Evolutionary conservation across 2,113 vertebrate genomes (phyloP).

Genomic region (Tetraodon nigroviridis): DNA sequence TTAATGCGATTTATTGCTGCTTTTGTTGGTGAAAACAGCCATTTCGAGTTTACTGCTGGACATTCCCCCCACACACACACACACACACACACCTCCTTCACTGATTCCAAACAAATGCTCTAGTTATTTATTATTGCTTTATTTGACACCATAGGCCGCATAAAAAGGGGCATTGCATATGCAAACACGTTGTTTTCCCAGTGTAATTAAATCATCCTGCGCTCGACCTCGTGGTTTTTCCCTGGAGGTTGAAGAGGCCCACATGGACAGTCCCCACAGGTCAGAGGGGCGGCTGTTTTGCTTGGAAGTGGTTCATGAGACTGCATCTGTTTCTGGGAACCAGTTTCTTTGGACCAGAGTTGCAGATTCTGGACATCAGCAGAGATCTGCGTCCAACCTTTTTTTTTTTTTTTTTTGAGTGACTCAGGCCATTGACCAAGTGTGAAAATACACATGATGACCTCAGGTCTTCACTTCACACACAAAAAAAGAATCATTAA

Average conservation of each 20-base stretch:
- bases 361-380: slow-evolving; percentile 19
- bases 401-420: not conserved
- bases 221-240: slow-evolving; percentile 39
- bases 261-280: slow-evolving; percentile 54
- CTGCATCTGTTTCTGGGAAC: slow-evolving; percentile 59
- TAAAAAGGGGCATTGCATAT: not conserved
- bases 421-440: not conserved
- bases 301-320: slow-evolving; percentile 65
- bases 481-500: too few relatives aligned
- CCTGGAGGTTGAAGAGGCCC: slow-evolving; percentile 50
- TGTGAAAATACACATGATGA: too few relatives aligned
- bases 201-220: slow-evolving; percentile 62
- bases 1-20: slow-evolving; percentile 7
- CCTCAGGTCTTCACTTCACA: too few relatives aligned
- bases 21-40: slow-evolving; percentile 14
- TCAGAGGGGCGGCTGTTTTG: slow-evolving; percentile 62
- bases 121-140: slow-evolving; percentile 1
- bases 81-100: slow-evolving; percentile 1
- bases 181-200: slow-evolving; percentile 50
- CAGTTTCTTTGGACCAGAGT: slow-evolving; percentile 7
- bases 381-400: slow-evolving; percentile 10
- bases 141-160: not conserved
- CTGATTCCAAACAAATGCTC: not conserved
- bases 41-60: slow-evolving; percentile 14
- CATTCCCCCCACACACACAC: slow-evolving; percentile 6